phyloP scores from a whole-genome alignment of 1,140 invertebrate species.

The Rhagoletis pomonella region DNA sequence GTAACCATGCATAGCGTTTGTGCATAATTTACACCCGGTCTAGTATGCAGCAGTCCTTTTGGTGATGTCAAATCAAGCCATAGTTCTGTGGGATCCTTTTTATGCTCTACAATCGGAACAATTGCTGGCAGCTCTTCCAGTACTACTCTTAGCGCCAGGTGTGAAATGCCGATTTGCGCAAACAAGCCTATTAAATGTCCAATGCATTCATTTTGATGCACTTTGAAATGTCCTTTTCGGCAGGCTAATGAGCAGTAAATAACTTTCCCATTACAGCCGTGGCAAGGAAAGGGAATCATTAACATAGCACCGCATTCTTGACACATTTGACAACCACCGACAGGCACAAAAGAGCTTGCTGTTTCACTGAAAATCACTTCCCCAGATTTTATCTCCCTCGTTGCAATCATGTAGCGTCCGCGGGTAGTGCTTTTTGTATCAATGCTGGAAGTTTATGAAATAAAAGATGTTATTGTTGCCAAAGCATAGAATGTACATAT shows the following conservation, averaged over 20 bases:
- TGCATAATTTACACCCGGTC: slow-evolving; percentile 55
- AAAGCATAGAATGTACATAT: no score
- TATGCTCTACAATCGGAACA: not conserved
- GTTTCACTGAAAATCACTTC: slow-evolving; percentile 63
- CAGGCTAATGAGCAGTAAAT: slow-evolving; percentile 67
- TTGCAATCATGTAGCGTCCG: slow-evolving; percentile 64
- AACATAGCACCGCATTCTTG: slow-evolving; percentile 65
- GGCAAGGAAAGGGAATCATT: slow-evolving; percentile 66
- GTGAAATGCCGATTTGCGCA: slow-evolving; percentile 61
- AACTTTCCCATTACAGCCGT: slow-evolving; percentile 62
- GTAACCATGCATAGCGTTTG: slow-evolving; percentile 62
- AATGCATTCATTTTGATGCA: slow-evolving; percentile 64
- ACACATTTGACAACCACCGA: slow-evolving; percentile 62
- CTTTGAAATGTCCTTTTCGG: slow-evolving; percentile 54
- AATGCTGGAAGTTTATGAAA: slow-evolving; percentile 31
- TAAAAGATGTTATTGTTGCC: not conserved
- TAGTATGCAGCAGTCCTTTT: not conserved
- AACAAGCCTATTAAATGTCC: slow-evolving; percentile 61
- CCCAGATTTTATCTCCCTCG: slow-evolving; percentile 47
- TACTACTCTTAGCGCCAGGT: slow-evolving; percentile 64
- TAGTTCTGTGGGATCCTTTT: slow-evolving; percentile 37
- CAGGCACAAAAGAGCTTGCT: slow-evolving; percentile 63
- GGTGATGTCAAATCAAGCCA: slow-evolving; percentile 58
- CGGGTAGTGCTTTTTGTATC: not conserved
- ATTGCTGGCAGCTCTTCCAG: slow-evolving; percentile 58